Conservation (phyloP, 2,113 vertebrate genomes). For the Phalacrocorax pelagicus region DNA sequence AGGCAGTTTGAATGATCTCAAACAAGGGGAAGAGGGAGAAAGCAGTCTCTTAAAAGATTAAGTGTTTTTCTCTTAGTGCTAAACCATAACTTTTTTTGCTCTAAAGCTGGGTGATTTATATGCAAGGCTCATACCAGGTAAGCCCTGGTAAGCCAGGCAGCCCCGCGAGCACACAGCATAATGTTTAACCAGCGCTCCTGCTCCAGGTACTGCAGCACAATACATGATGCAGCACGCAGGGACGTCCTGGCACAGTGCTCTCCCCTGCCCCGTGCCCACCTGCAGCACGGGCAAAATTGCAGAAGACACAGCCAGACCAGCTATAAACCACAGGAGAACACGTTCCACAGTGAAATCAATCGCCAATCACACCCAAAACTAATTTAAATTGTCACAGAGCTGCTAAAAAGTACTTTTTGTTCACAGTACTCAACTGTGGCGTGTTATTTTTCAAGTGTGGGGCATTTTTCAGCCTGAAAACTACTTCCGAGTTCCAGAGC, state of each 20-base stretch:
- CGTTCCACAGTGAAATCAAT: not conserved
- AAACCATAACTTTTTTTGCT: not conserved
- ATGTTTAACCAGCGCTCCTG: not conserved
- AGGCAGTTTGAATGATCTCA: not conserved
- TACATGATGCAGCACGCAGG: fast-evolving
- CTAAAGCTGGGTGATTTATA: not conserved
- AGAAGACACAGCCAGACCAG: not conserved
- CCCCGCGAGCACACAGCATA: fast-evolving
- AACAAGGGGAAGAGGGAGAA: not conserved
- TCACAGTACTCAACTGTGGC: not conserved
- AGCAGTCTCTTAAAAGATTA: not conserved
- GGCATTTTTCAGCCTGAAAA: not conserved
- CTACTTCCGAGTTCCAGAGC: not conserved
- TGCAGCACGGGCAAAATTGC: not conserved
- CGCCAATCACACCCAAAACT: not conserved
- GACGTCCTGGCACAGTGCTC: not conserved
- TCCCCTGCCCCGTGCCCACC: not conserved
- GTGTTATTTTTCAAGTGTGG: not conserved
- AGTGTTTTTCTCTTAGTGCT: not conserved
- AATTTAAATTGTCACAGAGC: not conserved
- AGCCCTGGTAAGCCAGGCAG: not conserved
- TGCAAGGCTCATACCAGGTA: not conserved
- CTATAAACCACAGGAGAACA: not conserved
- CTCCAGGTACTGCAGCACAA: not conserved
- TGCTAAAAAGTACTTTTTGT: not conserved